A percentile compares a stretch with the other conserved stretches of the same genome.
phyloP scores from a whole-genome alignment of 2,888 invertebrate genomes.

The Heteromurus nitidus region DNA sequence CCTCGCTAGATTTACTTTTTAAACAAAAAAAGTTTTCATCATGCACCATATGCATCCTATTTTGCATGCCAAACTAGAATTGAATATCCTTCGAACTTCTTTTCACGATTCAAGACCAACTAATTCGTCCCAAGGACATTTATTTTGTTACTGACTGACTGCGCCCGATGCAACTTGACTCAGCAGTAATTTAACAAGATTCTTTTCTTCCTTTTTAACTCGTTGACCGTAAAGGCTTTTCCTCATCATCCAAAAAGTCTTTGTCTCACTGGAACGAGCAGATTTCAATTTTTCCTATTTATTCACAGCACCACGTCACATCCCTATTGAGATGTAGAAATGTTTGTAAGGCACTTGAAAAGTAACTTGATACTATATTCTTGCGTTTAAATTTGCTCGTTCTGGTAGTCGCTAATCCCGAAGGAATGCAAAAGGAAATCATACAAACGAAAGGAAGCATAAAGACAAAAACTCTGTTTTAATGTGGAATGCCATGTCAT shows the following conservation, averaged over 20 bases:
- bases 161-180: constrained; percentile 84
- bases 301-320: constrained; percentile 37
- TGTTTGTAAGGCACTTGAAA: too few species aligned
- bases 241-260: constrained; percentile 15
- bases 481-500: constrained; percentile 31
- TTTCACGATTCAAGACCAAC: background rate
- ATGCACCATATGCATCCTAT: too few species aligned
- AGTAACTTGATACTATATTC: too few species aligned
- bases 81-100: too few species aligned
- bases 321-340: background rate
- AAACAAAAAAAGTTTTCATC: too few species aligned
- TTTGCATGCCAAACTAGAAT: too few species aligned
- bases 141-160: background rate
- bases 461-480: constrained; percentile 19
- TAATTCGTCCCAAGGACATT: background rate
- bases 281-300: constrained; percentile 20
- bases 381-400: too few species aligned
- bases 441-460: background rate
- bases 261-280: constrained; percentile 28
- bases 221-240: constrained; percentile 41
- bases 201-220: constrained; percentile 21
- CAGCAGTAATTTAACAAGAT: constrained; percentile 79
- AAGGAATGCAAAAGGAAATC: too few species aligned
- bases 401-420: too few species aligned
- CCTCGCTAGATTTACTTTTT: too few species aligned